These are phyloP conservation scores for Pseudopipra pipra DNA, from an alignment of 2,113 vertebrate species.

Conservation along the genomic window DNA sequence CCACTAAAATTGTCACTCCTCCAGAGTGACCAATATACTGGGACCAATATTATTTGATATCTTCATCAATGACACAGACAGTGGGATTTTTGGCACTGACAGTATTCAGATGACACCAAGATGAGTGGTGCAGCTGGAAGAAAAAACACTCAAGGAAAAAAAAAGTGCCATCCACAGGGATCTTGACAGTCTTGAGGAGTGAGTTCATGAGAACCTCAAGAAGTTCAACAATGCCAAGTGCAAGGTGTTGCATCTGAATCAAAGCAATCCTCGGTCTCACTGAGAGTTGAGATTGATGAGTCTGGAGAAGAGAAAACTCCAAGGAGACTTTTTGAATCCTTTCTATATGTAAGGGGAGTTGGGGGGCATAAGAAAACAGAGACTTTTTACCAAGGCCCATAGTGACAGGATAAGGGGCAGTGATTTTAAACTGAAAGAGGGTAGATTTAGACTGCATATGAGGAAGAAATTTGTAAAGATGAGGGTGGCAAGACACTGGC, in stretches of 20 bases:
- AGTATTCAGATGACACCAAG: not conserved
- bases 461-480: not conserved
- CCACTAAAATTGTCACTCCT: not conserved
- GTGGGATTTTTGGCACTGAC: not conserved
- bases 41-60: not conserved
- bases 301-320: not conserved
- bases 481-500: not conserved
- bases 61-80: not conserved
- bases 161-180: not conserved
- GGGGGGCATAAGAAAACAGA: not conserved
- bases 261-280: not conserved
- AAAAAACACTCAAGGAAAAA: not conserved
- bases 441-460: not conserved
- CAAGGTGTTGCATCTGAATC: not conserved
- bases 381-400: not conserved
- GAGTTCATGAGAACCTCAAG: not conserved
- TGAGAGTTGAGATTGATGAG: not conserved
- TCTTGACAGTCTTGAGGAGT: not conserved
- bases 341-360: rapidly evolving
- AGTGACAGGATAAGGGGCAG: not conserved
- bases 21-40: not conserved
- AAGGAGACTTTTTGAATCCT: not conserved
- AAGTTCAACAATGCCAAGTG: not conserved
- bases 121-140: not conserved
- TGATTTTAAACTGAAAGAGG: not conserved